These are phyloP conservation scores for Pipra filicauda DNA, from an alignment of 2,113 vertebrate genomes.

Conservation along the genomic window DNA sequence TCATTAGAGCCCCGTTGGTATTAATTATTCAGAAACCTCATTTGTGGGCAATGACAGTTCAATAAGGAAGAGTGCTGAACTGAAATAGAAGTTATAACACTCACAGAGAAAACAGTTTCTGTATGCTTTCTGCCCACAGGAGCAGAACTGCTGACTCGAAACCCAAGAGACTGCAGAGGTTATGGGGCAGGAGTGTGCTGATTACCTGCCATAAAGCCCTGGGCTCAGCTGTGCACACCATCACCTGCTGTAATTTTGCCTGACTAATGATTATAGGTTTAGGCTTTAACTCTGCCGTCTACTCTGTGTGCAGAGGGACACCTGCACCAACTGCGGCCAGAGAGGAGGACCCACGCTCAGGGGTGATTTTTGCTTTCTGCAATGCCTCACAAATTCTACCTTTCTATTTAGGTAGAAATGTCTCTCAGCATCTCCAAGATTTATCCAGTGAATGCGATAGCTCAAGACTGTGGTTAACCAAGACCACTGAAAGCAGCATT, in stretches of 20 bases:
- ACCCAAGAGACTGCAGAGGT: background rate
- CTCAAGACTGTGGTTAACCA: background rate
- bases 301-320: background rate
- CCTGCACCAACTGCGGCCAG: background rate
- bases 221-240: background rate
- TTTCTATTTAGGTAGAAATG: background rate
- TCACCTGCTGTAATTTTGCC: background rate
- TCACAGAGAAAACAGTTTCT: background rate
- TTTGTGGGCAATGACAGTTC: background rate
- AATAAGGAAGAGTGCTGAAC: background rate
- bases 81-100: background rate
- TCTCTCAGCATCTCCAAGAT: background rate
- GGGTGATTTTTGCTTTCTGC: background rate
- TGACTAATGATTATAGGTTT: background rate
- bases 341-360: background rate
- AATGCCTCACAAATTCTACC: background rate
- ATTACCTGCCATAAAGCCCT: background rate
- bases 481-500: background rate
- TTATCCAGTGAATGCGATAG: background rate
- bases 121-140: background rate
- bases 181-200: background rate
- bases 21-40: constrained; percentile 2
- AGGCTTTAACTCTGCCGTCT: background rate
- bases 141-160: background rate
- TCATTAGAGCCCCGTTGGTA: background rate